Evolutionary conservation across 2,888 invertebrate genomes (phyloP).

Genomic region (Chymomyza amoena): DNA sequence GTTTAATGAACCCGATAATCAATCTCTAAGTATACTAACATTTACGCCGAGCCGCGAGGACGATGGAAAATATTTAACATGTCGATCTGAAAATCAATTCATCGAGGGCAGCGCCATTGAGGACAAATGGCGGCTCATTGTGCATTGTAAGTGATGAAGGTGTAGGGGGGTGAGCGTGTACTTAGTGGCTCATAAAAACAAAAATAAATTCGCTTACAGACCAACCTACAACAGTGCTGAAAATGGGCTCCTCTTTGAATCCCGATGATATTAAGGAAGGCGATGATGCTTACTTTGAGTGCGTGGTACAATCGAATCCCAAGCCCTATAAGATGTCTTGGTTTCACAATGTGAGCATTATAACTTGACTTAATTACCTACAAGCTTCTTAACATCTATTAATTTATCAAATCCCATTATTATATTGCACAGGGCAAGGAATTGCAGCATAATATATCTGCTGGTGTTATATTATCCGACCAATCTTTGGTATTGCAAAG

Average conservation of each 20-base stretch:
- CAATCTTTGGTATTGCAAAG: conserved; percentile 92
- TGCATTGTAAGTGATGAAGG: conserved; percentile 88
- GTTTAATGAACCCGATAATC: conserved; percentile 90
- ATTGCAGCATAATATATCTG: conserved; percentile 89
- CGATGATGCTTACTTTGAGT: conserved; percentile 93
- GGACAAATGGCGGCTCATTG: conserved; percentile 92
- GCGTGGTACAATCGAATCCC: conserved; percentile 90
- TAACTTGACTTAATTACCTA: not conserved
- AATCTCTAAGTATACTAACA: conserved; percentile 89
- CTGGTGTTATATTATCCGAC: conserved; percentile 90
- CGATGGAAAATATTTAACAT: conserved; percentile 93
- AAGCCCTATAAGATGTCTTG: conserved; percentile 90
- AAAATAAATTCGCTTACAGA: conserved; percentile 80
- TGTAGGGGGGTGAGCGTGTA: not conserved
- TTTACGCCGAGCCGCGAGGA: conserved; percentile 91
- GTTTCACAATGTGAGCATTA: conserved; percentile 90
- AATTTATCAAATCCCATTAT: not conserved
- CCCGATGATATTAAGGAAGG: conserved; percentile 93
- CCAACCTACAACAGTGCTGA: conserved; percentile 88
- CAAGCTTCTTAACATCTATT: conserved; percentile 3
- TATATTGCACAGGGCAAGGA: conserved; percentile 84
- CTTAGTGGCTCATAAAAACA: not conserved
- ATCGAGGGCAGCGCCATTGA: conserved; percentile 90
- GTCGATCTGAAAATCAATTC: conserved; percentile 92
- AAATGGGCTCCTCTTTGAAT: conserved; percentile 91